Conservation (phyloP, 2,113 vertebrate genomes). For the Ophthalmolycus amberensis region DNA sequence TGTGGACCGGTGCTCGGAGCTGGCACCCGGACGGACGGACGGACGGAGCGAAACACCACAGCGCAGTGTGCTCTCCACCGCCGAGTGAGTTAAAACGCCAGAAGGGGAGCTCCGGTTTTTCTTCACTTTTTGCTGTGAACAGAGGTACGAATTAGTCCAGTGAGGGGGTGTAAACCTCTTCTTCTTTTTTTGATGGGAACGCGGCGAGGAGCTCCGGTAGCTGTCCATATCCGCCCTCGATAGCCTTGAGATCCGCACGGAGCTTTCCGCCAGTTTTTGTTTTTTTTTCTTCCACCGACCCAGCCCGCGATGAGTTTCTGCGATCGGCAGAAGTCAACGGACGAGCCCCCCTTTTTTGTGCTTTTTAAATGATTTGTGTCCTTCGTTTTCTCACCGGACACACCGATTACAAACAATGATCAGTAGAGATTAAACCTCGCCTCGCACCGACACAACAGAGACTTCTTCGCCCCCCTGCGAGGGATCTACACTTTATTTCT, state of each 20-base stretch:
- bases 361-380: neutral
- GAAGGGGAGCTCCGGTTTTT: conserved; percentile 35
- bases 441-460: conserved; percentile 5
- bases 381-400: conserved; percentile 32
- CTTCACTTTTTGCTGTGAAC: conserved; percentile 35
- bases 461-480: conserved; percentile 34
- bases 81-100: conserved; percentile 49
- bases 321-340: conserved; percentile 64
- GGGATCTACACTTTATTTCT: conserved; percentile 57
- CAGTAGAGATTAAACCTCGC: conserved; percentile 26
- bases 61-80: conserved; percentile 52
- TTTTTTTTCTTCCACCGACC: conserved; percentile 11
- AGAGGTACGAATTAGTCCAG: conserved; percentile 53
- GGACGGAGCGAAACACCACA: neutral
- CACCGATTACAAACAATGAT: conserved; percentile 18
- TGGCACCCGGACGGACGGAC: conserved; percentile 51
- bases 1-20: conserved; percentile 53
- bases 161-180: conserved; percentile 21
- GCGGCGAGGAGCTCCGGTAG: conserved; percentile 79
- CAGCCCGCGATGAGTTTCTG: conserved; percentile 65
- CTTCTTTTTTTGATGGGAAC: conserved; percentile 56
- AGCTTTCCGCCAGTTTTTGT: conserved; percentile 54
- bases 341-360: neutral
- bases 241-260: conserved; percentile 62
- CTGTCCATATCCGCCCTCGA: conserved; percentile 68